Conservation (phyloP, 1,140 invertebrate genomes). For the Trachymyrmex cornetzi region DNA sequence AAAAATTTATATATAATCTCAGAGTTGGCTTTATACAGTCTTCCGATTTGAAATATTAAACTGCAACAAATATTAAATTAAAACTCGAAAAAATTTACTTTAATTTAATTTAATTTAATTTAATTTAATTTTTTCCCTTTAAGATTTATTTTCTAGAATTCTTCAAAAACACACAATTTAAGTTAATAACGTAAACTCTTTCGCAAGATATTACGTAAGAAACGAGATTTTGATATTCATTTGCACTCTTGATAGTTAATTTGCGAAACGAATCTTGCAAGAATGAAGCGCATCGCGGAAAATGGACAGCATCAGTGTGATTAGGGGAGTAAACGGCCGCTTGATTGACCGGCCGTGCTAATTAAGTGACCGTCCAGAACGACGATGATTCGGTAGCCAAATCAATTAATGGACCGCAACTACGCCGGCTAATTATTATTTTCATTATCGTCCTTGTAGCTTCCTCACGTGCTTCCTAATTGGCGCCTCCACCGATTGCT, state of each 20-base stretch:
- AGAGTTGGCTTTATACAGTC: not conserved
- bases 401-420: conserved; percentile 59
- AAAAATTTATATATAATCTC: not conserved
- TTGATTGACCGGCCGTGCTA: conserved; percentile 47
- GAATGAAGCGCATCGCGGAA: conserved; percentile 12
- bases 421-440: conserved; percentile 53
- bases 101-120: not conserved
- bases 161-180: not conserved
- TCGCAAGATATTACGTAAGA: not conserved
- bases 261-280: not conserved
- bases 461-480: conserved; percentile 54
- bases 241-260: conserved; percentile 8
- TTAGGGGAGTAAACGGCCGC: conserved; percentile 38
- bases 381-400: conserved; percentile 43
- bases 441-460: conserved; percentile 56
- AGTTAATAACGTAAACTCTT: not conserved
- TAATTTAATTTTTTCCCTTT: not conserved
- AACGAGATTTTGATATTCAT: not conserved
- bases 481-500: conserved; percentile 44
- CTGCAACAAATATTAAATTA: not conserved
- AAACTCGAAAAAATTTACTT: not conserved
- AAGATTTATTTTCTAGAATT: conserved; percentile 22
- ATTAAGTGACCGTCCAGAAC: conserved; percentile 46
- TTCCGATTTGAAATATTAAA: not conserved
- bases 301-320: conserved; percentile 19